Percentiles rank a stretch among this genome's conserved stretches.
Evolutionary conservation across 2,113 vertebrate species (phyloP).

Genomic region (Anguilla japonica): DNA sequence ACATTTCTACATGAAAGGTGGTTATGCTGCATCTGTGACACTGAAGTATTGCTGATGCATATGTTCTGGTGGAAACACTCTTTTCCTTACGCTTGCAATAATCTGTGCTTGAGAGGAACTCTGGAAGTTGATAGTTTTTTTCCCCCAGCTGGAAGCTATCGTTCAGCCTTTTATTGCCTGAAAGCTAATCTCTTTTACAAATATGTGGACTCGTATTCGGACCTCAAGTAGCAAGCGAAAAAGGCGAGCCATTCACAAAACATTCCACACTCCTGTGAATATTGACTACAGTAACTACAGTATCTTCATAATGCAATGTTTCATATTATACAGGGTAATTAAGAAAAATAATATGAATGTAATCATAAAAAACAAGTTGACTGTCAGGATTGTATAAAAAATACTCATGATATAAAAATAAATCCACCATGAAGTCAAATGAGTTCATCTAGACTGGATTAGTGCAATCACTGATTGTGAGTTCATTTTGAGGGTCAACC

Average conservation of each 20-base stretch:
- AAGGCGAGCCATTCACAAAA: neutral
- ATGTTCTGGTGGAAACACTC: neutral
- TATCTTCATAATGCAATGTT: no score
- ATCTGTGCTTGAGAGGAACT: neutral
- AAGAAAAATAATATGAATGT: neutral
- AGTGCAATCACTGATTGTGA: slow-evolving; percentile 16
- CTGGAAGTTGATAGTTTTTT: neutral
- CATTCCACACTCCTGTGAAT: neutral
- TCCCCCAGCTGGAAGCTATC: neutral
- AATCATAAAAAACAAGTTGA: slow-evolving; percentile 20
- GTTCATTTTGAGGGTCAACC: slow-evolving; percentile 28
- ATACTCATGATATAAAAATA: neutral
- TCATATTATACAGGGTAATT: neutral
- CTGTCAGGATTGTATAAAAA: slow-evolving; percentile 28
- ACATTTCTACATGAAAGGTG: neutral
- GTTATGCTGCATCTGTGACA: neutral
- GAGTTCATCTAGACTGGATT: slow-evolving; percentile 10
- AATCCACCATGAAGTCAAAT: slow-evolving; percentile 22
- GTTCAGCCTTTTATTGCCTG: neutral
- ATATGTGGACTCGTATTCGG: neutral
- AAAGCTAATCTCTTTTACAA: neutral
- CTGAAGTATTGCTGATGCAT: neutral
- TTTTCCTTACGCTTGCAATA: neutral
- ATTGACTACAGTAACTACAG: neutral
- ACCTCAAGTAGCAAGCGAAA: neutral